Evolutionary conservation across 2,797 vertebrate species (phyloP), one percentile per base, ranked within the genome.

Genomic region (Apogon talboti): DNA sequence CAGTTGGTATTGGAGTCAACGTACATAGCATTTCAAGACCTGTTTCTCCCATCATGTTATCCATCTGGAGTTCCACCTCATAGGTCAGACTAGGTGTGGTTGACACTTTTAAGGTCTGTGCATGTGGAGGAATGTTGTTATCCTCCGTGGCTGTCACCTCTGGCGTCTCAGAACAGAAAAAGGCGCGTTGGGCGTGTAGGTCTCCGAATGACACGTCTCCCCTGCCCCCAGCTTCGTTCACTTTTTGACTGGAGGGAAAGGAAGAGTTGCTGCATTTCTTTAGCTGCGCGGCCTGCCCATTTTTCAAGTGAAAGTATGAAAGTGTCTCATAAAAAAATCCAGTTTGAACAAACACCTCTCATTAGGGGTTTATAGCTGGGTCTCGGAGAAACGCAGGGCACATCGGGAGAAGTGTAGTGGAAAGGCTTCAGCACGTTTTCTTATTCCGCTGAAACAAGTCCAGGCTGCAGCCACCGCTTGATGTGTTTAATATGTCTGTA

Each of bases 91-190:
- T 0, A 70, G 84, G 76, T 52, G 76, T 82, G 82, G 67, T 71
- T 10, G 10, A 35, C 40, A 51, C 49, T 47, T 66, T 58, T 8
- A 55, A 71, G 15, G 76, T 69, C 16, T 78, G 43, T 66, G 74
- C 61, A 61, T 73, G 82, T 66, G 71, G 21, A 80, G 77, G 86
- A 87, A 87, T 90, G 85, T 52, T 57, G 50, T 30, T 45, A 30
- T 59, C 55, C 63, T 35, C 38, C 14, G 21, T 48, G 19, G 21
- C 30, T 77, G 74, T 76, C 66, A 75, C 59, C 0, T 3, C 49
- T 60, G 21, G 60, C 37, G 63, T 64, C 33, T 76, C 41, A 68
- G 56, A 54, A 4, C 24, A 71, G 33, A 56, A 52, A 40, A 13
- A 70, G 54, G 37, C 28, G 43, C 80, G 7, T 47, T 70, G 50